Evolutionary conservation across 2,888 invertebrate genomes (phyloP).

Genomic region (Dolomedes plantarius): DNA sequence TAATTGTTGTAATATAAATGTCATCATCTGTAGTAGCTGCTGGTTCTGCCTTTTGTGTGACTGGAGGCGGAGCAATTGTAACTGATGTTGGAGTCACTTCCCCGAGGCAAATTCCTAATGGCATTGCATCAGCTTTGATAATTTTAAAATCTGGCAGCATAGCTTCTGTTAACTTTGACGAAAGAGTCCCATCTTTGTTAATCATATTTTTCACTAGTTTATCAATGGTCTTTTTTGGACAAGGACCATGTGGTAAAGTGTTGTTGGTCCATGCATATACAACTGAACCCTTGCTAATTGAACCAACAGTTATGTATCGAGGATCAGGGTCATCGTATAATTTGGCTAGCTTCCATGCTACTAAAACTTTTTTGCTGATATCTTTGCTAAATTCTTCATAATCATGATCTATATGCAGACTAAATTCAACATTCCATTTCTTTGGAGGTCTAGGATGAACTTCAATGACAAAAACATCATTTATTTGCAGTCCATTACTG

Average conservation of each 20-base stretch:
- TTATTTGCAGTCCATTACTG: constrained; percentile 56
- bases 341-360: constrained; percentile 74
- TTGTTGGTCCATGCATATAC: constrained; percentile 78
- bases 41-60: constrained; percentile 44
- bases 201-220: constrained; percentile 82
- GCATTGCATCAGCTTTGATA: constrained; percentile 81
- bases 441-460: constrained; percentile 68
- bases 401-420: constrained; percentile 82
- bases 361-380: constrained; percentile 75
- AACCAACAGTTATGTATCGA: constrained; percentile 81
- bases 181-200: constrained; percentile 80
- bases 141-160: constrained; percentile 86
- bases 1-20: constrained; percentile 85
- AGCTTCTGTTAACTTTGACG: constrained; percentile 75
- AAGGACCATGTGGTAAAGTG: constrained; percentile 71
- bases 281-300: constrained; percentile 82
- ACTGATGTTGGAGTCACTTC: constrained; percentile 79
- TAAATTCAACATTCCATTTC: constrained; percentile 82
- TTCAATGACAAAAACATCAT: constrained; percentile 73
- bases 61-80: constrained; percentile 60
- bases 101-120: constrained; percentile 80
- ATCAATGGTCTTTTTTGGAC: constrained; percentile 65
- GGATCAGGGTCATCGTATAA: constrained; percentile 70
- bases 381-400: constrained; percentile 75
- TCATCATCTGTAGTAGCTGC: constrained; percentile 75